Conservation (phyloP, 2,888 invertebrate genomes). For the Himalopsyche japonica region DNA sequence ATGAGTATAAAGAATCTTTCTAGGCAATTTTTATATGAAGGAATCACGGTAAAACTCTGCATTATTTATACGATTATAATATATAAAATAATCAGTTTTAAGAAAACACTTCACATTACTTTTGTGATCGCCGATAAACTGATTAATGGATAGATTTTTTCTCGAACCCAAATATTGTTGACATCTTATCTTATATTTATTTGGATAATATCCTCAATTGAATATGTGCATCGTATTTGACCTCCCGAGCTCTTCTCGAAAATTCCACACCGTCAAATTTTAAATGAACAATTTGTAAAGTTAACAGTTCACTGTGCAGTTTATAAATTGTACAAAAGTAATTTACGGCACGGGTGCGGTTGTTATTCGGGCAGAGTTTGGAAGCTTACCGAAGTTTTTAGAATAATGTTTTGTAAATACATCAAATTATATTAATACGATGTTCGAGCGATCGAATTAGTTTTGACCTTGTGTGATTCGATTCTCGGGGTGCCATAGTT, state of each 20-base stretch:
- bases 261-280: too few species aligned
- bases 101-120: neutral
- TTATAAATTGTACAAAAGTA: too few species aligned
- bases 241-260: too few species aligned
- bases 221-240: too few species aligned
- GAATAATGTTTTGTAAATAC: neutral
- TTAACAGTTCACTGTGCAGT: too few species aligned
- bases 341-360: too few species aligned
- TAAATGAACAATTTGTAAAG: too few species aligned
- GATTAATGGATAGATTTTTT: neutral
- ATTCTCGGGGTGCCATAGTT: neutral
- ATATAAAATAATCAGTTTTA: neutral
- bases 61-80: neutral
- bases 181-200: too few species aligned
- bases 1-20: neutral
- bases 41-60: neutral
- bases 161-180: too few species aligned
- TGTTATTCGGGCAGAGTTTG: too few species aligned
- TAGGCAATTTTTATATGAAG: neutral
- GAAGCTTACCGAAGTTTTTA: neutral
- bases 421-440: neutral
- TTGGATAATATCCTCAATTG: too few species aligned
- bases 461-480: neutral
- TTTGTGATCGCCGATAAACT: neutral
- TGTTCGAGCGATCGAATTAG: neutral